phyloP scores from a whole-genome alignment of 2,888 invertebrate genomes.

The Yponomeuta sedellus region DNA sequence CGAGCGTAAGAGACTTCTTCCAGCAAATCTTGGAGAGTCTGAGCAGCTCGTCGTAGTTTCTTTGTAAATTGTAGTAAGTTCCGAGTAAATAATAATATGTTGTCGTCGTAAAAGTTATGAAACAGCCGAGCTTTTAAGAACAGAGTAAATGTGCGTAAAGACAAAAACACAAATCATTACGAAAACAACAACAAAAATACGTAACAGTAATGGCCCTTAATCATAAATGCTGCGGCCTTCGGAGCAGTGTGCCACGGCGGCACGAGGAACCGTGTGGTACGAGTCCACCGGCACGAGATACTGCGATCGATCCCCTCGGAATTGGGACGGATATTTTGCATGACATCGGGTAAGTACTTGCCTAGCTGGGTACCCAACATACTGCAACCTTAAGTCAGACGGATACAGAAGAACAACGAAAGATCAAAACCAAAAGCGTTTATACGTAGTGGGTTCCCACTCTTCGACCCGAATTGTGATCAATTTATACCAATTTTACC shows the following conservation, averaged over 20 bases:
- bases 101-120: neutral
- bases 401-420: neutral
- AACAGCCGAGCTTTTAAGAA: neutral
- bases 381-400: neutral
- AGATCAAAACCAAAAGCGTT: no score
- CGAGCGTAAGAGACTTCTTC: no score
- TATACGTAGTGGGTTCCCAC: no score
- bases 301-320: conserved; percentile 19
- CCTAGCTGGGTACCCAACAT: neutral
- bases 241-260: neutral
- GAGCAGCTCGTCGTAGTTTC: no score
- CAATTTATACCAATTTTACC: no score
- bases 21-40: no score
- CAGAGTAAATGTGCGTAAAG: neutral
- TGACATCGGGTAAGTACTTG: conserved; percentile 11
- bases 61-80: no score
- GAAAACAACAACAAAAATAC: conserved; percentile 1
- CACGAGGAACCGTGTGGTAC: conserved; percentile 7
- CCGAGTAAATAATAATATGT: neutral
- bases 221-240: conserved; percentile 5
- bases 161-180: neutral
- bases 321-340: conserved; percentile 35
- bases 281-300: neutral
- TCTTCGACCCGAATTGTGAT: no score
- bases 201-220: neutral